Percentiles rank a stretch among this genome's conserved stretches.
phyloP scores from a whole-genome alignment of 1,140 invertebrate species.

The Belonocnema kinseyi region DNA sequence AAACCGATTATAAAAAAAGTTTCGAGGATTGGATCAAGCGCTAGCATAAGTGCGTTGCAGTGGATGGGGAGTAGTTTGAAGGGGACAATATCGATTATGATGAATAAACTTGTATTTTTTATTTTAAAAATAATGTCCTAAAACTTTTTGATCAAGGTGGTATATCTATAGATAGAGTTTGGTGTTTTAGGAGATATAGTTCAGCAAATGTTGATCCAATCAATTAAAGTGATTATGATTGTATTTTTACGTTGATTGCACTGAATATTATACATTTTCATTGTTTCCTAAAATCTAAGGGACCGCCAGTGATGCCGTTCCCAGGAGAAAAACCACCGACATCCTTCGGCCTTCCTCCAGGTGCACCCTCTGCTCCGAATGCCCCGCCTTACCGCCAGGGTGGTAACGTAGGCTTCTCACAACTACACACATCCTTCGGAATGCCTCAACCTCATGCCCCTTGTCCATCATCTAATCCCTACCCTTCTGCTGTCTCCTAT shows the following conservation, averaged over 20 bases:
- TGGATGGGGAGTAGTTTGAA: no score
- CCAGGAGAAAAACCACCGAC: conserved; percentile 67
- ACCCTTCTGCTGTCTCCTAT: conserved; percentile 31
- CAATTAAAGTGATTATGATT: no score
- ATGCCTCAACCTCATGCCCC: conserved; percentile 65
- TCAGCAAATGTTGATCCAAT: no score
- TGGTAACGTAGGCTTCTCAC: conserved; percentile 52
- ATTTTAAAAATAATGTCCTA: no score
- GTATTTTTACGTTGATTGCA: neutral
- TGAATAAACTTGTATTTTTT: no score
- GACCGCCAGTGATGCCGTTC: conserved; percentile 64
- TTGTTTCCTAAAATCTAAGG: conserved; percentile 58
- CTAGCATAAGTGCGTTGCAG: no score
- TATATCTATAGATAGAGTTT: no score
- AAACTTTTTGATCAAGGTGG: no score
- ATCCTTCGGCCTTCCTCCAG: conserved; percentile 68
- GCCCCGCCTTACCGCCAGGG: conserved; percentile 53
- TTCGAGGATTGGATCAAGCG: no score
- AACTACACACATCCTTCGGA: conserved; percentile 58
- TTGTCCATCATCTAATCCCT: conserved; percentile 33
- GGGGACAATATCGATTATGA: no score
- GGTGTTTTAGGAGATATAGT: no score
- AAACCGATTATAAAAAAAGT: no score
- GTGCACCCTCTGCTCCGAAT: conserved; percentile 66
- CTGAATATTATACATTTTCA: conserved; percentile 1